Conservation (phyloP, 2,797 vertebrate species). For the Ctenopoma kingsleyae region DNA sequence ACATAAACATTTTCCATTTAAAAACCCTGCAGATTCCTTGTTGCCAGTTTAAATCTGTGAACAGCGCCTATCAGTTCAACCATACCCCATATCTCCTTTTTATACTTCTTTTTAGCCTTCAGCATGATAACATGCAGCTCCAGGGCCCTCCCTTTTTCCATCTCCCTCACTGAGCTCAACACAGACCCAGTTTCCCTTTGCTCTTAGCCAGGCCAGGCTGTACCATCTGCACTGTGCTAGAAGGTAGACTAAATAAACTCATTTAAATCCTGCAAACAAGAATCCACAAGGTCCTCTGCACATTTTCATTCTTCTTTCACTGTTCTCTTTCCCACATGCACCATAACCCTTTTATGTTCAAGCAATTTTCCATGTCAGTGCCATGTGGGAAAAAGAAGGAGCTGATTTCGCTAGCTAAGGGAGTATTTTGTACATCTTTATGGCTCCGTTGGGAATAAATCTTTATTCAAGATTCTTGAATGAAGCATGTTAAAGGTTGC, state of each 20-base stretch:
- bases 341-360: background rate
- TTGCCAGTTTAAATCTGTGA: background rate
- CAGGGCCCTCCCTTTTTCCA: conserved; percentile 46
- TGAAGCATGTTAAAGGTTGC: background rate
- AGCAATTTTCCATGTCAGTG: conserved; percentile 16
- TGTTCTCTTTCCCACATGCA: conserved; percentile 12
- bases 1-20: background rate
- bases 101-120: conserved; percentile 27
- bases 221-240: conserved; percentile 55
- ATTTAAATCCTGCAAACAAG: conserved; percentile 25
- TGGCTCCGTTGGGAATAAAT: conserved; percentile 12
- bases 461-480: background rate
- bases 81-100: conserved; percentile 16
- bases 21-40: conserved; percentile 3
- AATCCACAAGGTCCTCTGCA: conserved; percentile 3
- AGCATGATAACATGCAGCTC: conserved; percentile 36
- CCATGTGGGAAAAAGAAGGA: background rate
- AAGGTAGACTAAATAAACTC: conserved; percentile 26
- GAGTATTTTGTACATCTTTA: conserved; percentile 21
- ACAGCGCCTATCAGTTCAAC: conserved; percentile 15
- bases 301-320: background rate
- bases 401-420: background rate
- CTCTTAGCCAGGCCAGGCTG: conserved; percentile 50
- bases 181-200: conserved; percentile 68
- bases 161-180: conserved; percentile 41